Evolutionary conservation across 2,113 vertebrate genomes (phyloP), one percentile per base, ranked within the genome.

Genomic region (Rafetus swinhoei): DNA sequence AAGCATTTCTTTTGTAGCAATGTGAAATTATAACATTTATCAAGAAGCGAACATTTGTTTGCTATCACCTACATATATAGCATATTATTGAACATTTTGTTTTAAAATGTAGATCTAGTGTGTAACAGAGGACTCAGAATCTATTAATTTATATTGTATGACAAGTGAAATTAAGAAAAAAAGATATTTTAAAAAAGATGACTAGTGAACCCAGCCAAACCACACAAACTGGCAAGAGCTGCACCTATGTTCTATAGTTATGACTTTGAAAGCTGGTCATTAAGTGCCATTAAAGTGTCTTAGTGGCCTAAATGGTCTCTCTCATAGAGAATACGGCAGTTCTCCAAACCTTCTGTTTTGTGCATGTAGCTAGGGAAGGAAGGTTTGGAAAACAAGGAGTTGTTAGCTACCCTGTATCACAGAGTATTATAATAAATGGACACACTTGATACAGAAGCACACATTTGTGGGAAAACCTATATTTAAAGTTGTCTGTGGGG

Each of bases 211-310:
- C 0, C 2, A 1, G 2, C 53, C 92, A 81, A 90, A 91, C 85
- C 29, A 93, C 83, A 35, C 50, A 57, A 39, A 54, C 62, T 50
- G 32, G 77, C 54, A 90, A 90, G 45, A 45, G 88, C 62, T 86
- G 21, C 39, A 81, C 2, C 79, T 94, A 81, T 95, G 92, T 56
- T 88, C 74, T 92, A 90, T 22, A 86, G 53, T 15, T 81, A 3
- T 59, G 77, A 35, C 95, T 94, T 83, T 93, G 35, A 90, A 95
- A 96, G 39, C 82, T 85, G 81, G 4, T 0, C 81, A 92, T 93
- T 89, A 95, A 88, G 29, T 90, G 94, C 81, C 1, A 0, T 93
- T 89, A 84, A 94, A 94, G 5, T 52, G 87, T 74, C 15, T 84
- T 94, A 50, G 92, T n/a, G 81, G 84, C 95, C 89, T 45, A 35